Conservation (phyloP, 1,140 invertebrate species). For the Batillaria attramentaria region DNA sequence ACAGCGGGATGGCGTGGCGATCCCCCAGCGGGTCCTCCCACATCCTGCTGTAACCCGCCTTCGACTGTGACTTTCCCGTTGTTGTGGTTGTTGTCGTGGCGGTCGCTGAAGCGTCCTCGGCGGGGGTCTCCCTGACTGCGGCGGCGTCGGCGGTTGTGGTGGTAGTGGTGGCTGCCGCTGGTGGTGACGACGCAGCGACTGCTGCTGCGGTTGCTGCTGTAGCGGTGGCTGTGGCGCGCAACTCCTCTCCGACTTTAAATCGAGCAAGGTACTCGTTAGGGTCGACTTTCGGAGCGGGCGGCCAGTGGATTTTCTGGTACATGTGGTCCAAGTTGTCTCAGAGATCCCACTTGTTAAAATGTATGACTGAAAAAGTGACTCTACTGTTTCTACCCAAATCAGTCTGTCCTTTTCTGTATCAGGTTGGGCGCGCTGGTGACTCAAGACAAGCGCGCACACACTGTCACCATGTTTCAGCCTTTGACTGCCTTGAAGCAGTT, state of each 20-base stretch:
- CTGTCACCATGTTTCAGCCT: no score
- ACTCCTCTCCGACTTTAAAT: conserved; percentile 23
- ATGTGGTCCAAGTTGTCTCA: no score
- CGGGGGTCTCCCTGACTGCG: neutral
- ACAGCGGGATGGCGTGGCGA: conserved; percentile 49
- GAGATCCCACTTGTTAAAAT: no score
- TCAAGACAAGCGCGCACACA: no score
- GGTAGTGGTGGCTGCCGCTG: conserved; percentile 4
- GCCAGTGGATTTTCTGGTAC: conserved; percentile 19
- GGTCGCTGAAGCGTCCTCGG: neutral
- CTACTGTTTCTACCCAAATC: no score
- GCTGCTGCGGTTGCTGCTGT: neutral
- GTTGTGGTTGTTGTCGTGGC: neutral
- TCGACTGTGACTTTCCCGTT: conserved; percentile 36
- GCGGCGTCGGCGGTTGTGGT: neutral
- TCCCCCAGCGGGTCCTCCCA: conserved; percentile 57
- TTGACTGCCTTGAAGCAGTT: no score
- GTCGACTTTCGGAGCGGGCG: neutral
- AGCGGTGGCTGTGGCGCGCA: conserved; percentile 7
- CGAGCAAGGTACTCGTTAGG: conserved; percentile 15
- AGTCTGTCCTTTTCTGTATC: no score
- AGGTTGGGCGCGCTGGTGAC: no score
- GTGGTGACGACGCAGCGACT: neutral
- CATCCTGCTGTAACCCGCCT: conserved; percentile 45
- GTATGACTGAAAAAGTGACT: no score